These are phyloP conservation scores for Pterostichus madidus DNA, from an alignment of 2,888 invertebrate species.

Conservation along the genomic window DNA sequence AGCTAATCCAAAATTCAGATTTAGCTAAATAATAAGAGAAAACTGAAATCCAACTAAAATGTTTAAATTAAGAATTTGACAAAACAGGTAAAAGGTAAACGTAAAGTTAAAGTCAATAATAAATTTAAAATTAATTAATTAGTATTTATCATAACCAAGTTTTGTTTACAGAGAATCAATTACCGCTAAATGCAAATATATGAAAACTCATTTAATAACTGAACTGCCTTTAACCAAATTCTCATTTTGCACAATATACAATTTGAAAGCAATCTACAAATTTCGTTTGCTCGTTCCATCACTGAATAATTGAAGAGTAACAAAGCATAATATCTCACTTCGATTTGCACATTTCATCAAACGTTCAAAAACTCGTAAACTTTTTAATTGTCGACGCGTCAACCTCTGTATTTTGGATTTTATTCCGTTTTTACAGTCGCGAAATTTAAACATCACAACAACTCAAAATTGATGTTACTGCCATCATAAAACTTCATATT, in stretches of 20 bases:
- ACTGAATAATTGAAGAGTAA: constrained; percentile 39
- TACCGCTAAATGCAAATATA: constrained; percentile 1
- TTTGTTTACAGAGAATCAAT: constrained; percentile 29
- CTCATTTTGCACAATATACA: constrained; percentile 5
- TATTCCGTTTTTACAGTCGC: constrained; percentile 8
- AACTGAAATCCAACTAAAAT: too few species aligned
- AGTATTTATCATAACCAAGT: not conserved
- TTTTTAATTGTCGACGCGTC: constrained; percentile 50
- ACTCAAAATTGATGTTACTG: not conserved
- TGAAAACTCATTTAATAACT: constrained; percentile 20
- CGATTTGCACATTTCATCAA: constrained; percentile 55
- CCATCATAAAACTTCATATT: constrained; percentile 10
- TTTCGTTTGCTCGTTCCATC: not conserved
- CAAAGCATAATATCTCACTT: constrained; percentile 44
- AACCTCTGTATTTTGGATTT: constrained; percentile 36
- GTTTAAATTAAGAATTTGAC: too few species aligned
- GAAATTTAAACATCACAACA: constrained; percentile 14
- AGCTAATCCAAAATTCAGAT: too few species aligned
- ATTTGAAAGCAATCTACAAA: constrained; percentile 37
- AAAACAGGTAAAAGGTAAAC: too few species aligned
- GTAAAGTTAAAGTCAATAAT: too few species aligned
- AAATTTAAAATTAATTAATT: constrained; percentile 19
- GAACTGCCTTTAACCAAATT: not conserved
- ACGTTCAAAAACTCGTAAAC: constrained; percentile 58
- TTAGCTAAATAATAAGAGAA: too few species aligned